Percentiles rank a stretch among this genome's conserved stretches.
Conservation (phyloP, 2,888 invertebrate genomes). For the Tachina grossa region DNA sequence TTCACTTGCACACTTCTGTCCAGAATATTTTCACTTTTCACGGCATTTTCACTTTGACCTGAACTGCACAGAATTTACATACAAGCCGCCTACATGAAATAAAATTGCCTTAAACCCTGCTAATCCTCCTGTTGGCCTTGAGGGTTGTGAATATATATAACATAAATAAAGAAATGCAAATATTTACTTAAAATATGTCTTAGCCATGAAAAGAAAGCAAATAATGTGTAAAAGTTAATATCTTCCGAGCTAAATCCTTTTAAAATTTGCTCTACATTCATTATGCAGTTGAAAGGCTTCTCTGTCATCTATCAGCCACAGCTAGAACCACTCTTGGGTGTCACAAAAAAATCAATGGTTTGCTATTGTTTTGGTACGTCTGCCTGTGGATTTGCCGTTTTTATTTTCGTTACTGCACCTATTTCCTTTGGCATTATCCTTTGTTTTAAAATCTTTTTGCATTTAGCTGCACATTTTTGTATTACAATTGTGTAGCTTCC, state of each 20-base stretch:
- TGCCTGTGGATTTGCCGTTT: constrained; percentile 11
- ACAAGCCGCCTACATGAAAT: constrained; percentile 29
- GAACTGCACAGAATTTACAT: constrained; percentile 37
- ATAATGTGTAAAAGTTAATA: constrained; percentile 59
- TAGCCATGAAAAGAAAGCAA: constrained; percentile 12
- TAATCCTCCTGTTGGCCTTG: constrained; percentile 75
- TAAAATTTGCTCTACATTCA: constrained; percentile 36
- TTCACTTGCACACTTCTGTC: background rate
- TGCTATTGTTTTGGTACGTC: constrained; percentile 22
- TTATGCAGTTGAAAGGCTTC: constrained; percentile 5
- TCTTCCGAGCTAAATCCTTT: constrained; percentile 62
- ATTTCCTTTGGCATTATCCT: constrained; percentile 19
- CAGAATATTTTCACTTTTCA: constrained; percentile 26
- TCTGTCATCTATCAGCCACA: constrained; percentile 20
- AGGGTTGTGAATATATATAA: constrained; percentile 72
- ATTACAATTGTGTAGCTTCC: constrained; percentile 20
- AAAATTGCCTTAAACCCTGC: constrained; percentile 47
- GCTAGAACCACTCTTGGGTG: constrained; percentile 43
- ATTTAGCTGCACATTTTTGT: constrained; percentile 57
- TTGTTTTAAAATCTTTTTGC: constrained; percentile 47
- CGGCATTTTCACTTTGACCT: constrained; percentile 4
- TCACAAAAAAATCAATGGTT: constrained; percentile 54
- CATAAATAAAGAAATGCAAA: constrained; percentile 75
- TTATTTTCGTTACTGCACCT: background rate
- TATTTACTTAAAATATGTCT: constrained; percentile 72